phyloP scores from a whole-genome alignment of 2,113 vertebrate species.

The Xerus inauris region DNA sequence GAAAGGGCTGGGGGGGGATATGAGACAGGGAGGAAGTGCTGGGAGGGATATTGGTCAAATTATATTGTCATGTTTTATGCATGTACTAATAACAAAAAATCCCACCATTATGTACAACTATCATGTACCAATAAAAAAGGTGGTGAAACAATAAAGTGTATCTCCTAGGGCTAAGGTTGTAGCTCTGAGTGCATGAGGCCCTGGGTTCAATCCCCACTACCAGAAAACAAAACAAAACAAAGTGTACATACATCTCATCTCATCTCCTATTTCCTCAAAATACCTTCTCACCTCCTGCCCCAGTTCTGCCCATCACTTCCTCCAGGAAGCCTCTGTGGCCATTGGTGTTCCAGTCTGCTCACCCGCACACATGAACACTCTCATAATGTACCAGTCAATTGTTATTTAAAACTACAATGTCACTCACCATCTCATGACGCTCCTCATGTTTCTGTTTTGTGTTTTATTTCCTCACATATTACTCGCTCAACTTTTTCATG shows the following conservation, averaged over 20 bases:
- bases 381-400: neutral
- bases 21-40: too few relatives aligned
- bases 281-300: neutral
- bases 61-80: too few relatives aligned
- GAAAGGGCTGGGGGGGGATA: too few relatives aligned
- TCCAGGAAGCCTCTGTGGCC: neutral
- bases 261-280: slow-evolving; percentile 8
- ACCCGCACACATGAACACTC: neutral
- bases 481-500: neutral
- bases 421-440: neutral
- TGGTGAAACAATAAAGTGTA: neutral
- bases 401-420: slow-evolving; percentile 38
- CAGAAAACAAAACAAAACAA: neutral
- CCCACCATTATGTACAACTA: too few relatives aligned
- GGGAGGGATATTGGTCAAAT: too few relatives aligned
- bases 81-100: too few relatives aligned
- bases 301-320: neutral
- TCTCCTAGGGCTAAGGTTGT: neutral
- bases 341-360: neutral
- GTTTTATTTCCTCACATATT: neutral
- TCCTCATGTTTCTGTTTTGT: neutral
- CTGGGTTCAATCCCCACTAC: neutral
- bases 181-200: neutral
- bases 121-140: neutral
- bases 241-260: neutral